Evolutionary conservation across 1,140 invertebrate genomes (phyloP).

Genomic region (Drosophila prosaltans): DNA sequence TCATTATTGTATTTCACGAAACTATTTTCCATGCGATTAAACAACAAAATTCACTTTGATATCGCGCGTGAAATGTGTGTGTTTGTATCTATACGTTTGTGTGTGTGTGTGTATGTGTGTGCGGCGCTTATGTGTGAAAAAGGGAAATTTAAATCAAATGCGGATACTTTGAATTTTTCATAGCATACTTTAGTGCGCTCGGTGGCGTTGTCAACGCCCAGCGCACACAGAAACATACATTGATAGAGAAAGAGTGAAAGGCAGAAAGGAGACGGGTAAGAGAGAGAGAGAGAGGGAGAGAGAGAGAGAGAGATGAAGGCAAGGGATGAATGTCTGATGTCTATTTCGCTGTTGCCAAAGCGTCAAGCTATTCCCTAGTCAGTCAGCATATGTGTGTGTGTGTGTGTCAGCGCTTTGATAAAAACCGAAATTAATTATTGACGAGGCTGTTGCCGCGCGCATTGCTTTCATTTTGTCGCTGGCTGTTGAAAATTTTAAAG

Average conservation of each 20-base stretch:
- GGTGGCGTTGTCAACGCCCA: conserved; percentile 43
- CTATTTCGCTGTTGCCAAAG: conserved; percentile 64
- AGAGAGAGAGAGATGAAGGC: conserved; percentile 3
- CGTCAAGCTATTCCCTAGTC: conserved; percentile 57
- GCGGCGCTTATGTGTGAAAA: conserved; percentile 53
- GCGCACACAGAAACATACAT: conserved; percentile 15
- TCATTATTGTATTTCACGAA: conserved; percentile 44
- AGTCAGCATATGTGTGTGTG: conserved; percentile 24
- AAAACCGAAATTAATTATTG: conserved; percentile 81
- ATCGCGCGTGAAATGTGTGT: conserved; percentile 40
- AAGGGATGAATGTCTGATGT: conserved; percentile 37
- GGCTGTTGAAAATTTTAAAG: conserved; percentile 73
- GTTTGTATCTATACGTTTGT: background rate
- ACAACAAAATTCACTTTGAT: conserved; percentile 74
- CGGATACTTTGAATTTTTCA: conserved; percentile 73
- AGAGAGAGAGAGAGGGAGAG: background rate
- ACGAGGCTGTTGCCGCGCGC: conserved; percentile 54
- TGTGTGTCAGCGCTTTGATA: conserved; percentile 62
- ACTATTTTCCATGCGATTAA: conserved; percentile 78
- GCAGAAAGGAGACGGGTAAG: background rate
- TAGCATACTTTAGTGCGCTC: conserved; percentile 63
- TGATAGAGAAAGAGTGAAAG: background rate
- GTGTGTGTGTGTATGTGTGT: conserved; percentile 39
- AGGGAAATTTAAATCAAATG: conserved; percentile 77
- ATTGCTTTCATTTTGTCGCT: conserved; percentile 46